Evolutionary conservation across 2,888 invertebrate species (phyloP).

Genomic region (Timema podura): DNA sequence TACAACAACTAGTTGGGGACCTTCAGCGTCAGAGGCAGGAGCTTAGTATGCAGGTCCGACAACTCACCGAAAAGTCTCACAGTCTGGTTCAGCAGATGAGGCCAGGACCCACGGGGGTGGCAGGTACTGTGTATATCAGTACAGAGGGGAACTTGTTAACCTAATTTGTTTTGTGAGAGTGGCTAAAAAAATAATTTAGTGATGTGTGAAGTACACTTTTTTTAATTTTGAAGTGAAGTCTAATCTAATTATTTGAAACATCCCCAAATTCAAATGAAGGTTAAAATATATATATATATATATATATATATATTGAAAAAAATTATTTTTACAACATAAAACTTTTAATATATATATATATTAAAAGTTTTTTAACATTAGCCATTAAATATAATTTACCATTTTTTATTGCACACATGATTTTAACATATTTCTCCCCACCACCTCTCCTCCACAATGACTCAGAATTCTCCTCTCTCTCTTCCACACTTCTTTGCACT

Average conservation of each 20-base stretch:
- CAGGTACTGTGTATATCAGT: slow-evolving; percentile 32
- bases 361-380: background rate
- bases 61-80: slow-evolving; percentile 76
- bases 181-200: background rate
- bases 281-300: no score
- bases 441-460: no score
- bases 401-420: background rate
- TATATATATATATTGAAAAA: no score
- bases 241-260: no score
- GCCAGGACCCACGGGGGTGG: slow-evolving; percentile 44
- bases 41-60: slow-evolving; percentile 78
- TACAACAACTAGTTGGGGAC: slow-evolving; percentile 80
- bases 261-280: no score
- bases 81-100: slow-evolving; percentile 61
- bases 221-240: no score
- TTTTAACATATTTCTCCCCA: background rate
- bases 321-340: no score
- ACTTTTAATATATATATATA: background rate
- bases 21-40: slow-evolving; percentile 81
- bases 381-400: background rate
- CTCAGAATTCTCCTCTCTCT: no score
- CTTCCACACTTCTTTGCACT: no score
- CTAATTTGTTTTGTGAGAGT: background rate
- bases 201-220: background rate
- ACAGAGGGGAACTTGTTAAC: background rate